Percentiles rank a stretch among this genome's conserved stretches.
These are phyloP conservation scores for Drosophila miranda DNA, from an alignment of 1,140 invertebrate genomes.

Conservation along the genomic window DNA sequence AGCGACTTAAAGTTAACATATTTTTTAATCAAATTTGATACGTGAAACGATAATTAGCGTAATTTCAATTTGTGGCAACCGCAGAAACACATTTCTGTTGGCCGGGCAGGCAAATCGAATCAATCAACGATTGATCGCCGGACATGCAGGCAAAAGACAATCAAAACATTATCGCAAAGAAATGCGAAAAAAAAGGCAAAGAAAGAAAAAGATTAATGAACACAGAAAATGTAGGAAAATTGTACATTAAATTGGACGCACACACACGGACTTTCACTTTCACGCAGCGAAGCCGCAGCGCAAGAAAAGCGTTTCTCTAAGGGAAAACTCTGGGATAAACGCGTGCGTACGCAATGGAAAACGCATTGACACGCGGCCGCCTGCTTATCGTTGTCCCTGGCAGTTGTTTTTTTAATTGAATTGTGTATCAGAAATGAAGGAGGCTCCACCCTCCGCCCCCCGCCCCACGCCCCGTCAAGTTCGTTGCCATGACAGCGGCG, in stretches of 20 bases:
- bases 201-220: constrained; percentile 68
- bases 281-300: constrained; percentile 8
- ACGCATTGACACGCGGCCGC: constrained; percentile 44
- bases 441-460: not conserved
- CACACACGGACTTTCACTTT: constrained; percentile 64
- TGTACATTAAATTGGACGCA: constrained; percentile 57
- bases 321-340: constrained; percentile 8
- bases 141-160: constrained; percentile 59
- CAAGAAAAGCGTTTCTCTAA: constrained; percentile 28
- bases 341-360: constrained; percentile 57
- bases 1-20: constrained; percentile 28
- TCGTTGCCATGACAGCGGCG: constrained; percentile 48
- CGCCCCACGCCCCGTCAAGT: not conserved
- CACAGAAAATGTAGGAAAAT: constrained; percentile 39
- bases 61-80: constrained; percentile 46
- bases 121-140: constrained; percentile 38
- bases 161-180: constrained; percentile 56
- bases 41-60: constrained; percentile 36
- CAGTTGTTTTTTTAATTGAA: constrained; percentile 75
- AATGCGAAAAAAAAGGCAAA: constrained; percentile 36
- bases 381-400: constrained; percentile 56
- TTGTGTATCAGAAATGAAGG: constrained; percentile 59
- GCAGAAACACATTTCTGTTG: constrained; percentile 29
- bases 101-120: constrained; percentile 25
- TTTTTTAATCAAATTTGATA: constrained; percentile 51